phyloP scores from a whole-genome alignment of 2,113 vertebrate genomes.

The Dromiciops gliroides region DNA sequence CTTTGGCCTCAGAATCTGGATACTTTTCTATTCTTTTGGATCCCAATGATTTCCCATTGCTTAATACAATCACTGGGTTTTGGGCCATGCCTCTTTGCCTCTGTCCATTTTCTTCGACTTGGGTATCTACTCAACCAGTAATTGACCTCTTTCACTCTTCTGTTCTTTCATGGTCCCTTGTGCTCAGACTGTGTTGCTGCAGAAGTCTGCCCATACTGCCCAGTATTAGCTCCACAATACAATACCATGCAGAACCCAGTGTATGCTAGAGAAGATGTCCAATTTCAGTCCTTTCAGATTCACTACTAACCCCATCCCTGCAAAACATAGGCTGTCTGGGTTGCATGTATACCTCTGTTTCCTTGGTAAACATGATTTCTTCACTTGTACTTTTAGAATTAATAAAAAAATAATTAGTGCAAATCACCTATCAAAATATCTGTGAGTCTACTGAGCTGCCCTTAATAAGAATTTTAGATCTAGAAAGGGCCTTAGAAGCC shows the following conservation, averaged over 20 bases:
- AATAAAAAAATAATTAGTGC: neutral
- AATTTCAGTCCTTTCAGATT: neutral
- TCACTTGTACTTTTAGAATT: neutral
- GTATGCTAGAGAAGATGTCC: neutral
- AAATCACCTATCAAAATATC: neutral
- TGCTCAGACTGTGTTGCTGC: neutral
- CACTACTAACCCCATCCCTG: neutral
- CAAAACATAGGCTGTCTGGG: neutral
- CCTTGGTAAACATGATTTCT: neutral
- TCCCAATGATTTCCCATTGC: neutral
- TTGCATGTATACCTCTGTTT: neutral
- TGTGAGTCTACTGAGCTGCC: neutral
- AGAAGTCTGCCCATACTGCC: neutral
- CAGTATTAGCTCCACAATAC: neutral
- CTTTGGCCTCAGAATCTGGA: neutral
- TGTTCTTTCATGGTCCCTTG: neutral
- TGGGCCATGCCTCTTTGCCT: neutral
- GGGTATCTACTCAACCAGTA: neutral
- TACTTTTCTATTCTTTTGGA: neutral
- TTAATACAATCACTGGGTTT: neutral
- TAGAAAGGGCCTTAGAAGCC: neutral
- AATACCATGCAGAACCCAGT: neutral
- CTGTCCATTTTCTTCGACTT: neutral
- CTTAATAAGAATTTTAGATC: slow-evolving; percentile 23
- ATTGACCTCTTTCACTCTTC: neutral